A percentile compares a stretch with the other conserved stretches of the same genome.
Evolutionary conservation across 1,140 invertebrate species (phyloP).

Genomic region (Polypedilum pembai): DNA sequence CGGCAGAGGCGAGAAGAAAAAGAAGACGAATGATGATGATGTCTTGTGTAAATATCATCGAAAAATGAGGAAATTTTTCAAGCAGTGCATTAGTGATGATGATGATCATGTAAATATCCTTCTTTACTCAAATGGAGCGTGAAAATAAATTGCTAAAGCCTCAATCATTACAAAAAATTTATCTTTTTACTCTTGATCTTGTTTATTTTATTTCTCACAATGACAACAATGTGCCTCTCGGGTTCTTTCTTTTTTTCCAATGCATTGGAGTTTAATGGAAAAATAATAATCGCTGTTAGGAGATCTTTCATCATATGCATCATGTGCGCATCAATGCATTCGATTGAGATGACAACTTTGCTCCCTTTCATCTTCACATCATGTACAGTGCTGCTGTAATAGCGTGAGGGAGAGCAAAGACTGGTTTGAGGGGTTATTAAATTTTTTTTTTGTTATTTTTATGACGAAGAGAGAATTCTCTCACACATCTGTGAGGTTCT

Average conservation of each 20-base stretch:
- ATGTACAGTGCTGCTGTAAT: too few relatives aligned
- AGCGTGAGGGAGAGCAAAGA: too few relatives aligned
- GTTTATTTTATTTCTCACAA: neutral
- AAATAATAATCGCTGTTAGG: neutral
- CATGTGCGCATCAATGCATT: slow-evolving; percentile 17
- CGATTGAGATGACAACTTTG: slow-evolving; percentile 26
- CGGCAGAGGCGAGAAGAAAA: neutral
- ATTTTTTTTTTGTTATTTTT: neutral
- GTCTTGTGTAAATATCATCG: slow-evolving; percentile 16
- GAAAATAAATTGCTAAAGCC: slow-evolving; percentile 7
- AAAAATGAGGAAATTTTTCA: neutral
- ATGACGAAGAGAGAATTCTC: neutral
- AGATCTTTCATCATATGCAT: slow-evolving; percentile 10
- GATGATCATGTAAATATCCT: neutral
- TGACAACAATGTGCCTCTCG: neutral
- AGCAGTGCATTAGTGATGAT: too few relatives aligned
- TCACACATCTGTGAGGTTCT: too few relatives aligned
- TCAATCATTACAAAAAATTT: neutral
- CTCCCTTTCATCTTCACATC: neutral
- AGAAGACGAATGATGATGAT: slow-evolving; percentile 8
- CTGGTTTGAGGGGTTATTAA: too few relatives aligned
- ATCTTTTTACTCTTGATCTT: neutral
- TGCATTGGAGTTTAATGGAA: slow-evolving; percentile 4
- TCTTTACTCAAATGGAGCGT: slow-evolving; percentile 9
- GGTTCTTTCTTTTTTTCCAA: neutral